These are phyloP conservation scores for Ophion ellenae DNA, from an alignment of 2,888 invertebrate species.

Conservation along the genomic window DNA sequence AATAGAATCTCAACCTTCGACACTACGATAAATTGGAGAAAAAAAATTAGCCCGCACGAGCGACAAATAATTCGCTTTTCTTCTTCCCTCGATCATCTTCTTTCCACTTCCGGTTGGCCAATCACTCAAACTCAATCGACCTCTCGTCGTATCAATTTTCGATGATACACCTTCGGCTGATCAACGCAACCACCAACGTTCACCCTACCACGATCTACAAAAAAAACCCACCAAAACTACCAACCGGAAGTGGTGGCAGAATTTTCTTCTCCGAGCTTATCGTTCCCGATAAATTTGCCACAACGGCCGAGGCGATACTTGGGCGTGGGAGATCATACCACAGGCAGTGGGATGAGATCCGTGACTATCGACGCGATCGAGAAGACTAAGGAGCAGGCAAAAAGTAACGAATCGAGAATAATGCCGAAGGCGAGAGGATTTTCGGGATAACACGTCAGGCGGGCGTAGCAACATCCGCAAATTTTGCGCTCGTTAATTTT, in stretches of 20 bases:
- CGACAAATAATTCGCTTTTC: too few relatives aligned
- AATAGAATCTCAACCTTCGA: not conserved
- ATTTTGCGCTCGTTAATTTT: conserved; percentile 55
- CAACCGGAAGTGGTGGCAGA: not conserved
- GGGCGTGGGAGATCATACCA: not conserved
- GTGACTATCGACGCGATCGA: conserved; percentile 34
- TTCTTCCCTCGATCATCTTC: too few relatives aligned
- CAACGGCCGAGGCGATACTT: not conserved
- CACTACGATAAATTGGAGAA: not conserved
- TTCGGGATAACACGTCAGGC: conserved; percentile 38
- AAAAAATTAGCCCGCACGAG: not conserved
- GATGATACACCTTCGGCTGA: not conserved
- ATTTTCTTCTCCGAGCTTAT: not conserved
- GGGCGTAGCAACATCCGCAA: conserved; percentile 45
- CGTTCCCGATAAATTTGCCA: not conserved
- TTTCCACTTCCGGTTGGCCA: too few relatives aligned
- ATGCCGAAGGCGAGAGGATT: conserved; percentile 18
- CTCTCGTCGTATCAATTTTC: not conserved
- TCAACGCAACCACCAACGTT: not conserved
- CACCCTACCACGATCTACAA: not conserved
- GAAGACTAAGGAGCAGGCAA: conserved; percentile 25
- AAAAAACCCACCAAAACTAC: not conserved
- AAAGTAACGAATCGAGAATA: conserved; percentile 42
- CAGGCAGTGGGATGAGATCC: not conserved
- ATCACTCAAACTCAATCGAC: not conserved